Evolutionary conservation across 2,888 invertebrate species (phyloP), one percentile per base, ranked within the genome.

Genomic region (Serrognathus titanus): DNA sequence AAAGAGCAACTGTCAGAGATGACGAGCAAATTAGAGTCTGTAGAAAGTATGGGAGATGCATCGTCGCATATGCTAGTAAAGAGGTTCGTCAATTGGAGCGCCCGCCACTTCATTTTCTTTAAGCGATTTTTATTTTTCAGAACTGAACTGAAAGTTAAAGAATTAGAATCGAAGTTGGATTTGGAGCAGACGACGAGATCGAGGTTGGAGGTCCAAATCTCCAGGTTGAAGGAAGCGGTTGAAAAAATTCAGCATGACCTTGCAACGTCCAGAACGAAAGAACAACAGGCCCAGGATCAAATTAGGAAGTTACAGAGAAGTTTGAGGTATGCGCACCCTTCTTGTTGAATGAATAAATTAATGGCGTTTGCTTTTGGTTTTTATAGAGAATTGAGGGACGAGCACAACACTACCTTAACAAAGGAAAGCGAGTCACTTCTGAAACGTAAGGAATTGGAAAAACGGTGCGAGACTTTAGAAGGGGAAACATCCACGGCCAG

Each of bases 91-190:
- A 9, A 31, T 31, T 31, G 24, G 24, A 31, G 6, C 24, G 24
- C 6, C 6, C 24, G 1, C 24, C 1, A 5, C 24, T 31, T 31
- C 24, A 2, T 16, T 31, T 11, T 24, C 24, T 31, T 7, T 31
- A 31, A 31, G 7, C 2, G 7, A 31, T 4, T 31, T 31, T 61
- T 61, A 53, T 55, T 58, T 71, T 70, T 12, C 59, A 82, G 87
- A 39, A 85, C 94, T 66, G 95, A 97, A 75, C 81, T 92, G 69
- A 88, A 92, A 75, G 87, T 92, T 52, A 85, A 89, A 79, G 97
- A 97, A 72, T 78, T 97, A 57, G 96, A 97, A 75, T 92, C 94
- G 2, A 91, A 91, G 69, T 78, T 96, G 52, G 97, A 97, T 64
- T 80, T 97, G 65, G 97, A 97, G 71, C 89, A 90, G 69, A 93